Evolutionary conservation across 1,140 invertebrate genomes (phyloP).

Genomic region (Drosophila melanica): DNA sequence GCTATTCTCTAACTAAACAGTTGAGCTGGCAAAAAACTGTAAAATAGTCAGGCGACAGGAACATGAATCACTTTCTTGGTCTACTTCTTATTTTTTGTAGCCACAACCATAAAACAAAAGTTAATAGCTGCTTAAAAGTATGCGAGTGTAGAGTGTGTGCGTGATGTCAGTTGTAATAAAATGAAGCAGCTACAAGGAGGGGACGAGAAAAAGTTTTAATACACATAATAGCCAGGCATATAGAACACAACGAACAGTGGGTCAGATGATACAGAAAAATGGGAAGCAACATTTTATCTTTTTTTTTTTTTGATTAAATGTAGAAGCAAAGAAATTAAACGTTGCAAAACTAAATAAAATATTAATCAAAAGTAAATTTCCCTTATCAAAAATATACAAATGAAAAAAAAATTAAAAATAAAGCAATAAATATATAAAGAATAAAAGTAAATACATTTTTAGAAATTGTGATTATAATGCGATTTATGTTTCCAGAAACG

Average conservation of each 20-base stretch:
- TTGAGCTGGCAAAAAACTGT: constrained; percentile 8
- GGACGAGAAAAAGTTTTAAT: constrained; percentile 79
- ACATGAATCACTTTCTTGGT: constrained; percentile 62
- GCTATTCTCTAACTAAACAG: constrained; percentile 1
- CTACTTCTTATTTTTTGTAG: constrained; percentile 17
- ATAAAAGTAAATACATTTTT: too few species aligned
- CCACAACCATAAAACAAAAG: constrained; percentile 69
- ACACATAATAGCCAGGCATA: constrained; percentile 77
- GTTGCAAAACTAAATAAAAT: too few species aligned
- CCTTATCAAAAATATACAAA: too few species aligned
- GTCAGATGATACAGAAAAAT: neutral
- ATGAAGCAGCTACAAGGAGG: constrained; percentile 64
- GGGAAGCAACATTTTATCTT: neutral
- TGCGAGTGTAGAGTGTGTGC: constrained; percentile 15
- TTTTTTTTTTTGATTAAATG: neutral
- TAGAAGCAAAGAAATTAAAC: too few species aligned
- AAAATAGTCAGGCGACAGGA: constrained; percentile 25
- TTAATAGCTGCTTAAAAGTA: constrained; percentile 59
- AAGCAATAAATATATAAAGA: too few species aligned
- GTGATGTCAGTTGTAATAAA: constrained; percentile 74
- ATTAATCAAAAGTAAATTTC: too few species aligned
- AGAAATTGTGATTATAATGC: too few species aligned
- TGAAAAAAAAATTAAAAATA: too few species aligned
- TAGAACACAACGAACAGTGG: constrained; percentile 36
- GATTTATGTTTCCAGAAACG: too few species aligned